A percentile compares a stretch with the other conserved stretches of the same genome.
phyloP scores from a whole-genome alignment of 2,797 vertebrate genomes.

The Pangasius larnaudii region DNA sequence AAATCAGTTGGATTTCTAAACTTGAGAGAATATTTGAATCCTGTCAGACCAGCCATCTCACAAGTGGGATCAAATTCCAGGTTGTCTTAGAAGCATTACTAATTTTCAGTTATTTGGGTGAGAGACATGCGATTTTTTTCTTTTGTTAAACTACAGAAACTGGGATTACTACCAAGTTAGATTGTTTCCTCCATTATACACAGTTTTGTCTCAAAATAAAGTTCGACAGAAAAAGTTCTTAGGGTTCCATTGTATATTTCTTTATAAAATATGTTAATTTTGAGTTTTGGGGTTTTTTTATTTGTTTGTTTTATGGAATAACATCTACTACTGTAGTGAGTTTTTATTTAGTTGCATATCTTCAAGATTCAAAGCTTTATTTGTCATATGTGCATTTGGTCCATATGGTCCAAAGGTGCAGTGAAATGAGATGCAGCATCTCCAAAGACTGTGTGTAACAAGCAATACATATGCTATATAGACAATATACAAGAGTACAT shows the following conservation, averaged over 20 bases:
- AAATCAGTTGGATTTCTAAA: not conserved
- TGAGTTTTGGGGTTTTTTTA: not conserved
- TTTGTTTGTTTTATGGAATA: not conserved
- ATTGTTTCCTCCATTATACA: not conserved
- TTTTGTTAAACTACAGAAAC: not conserved
- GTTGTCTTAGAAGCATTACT: not conserved
- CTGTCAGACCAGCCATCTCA: not conserved
- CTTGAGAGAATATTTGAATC: not conserved
- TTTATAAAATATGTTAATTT: not conserved
- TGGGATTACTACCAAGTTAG: not conserved
- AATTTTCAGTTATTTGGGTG: not conserved
- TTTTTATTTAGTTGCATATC: not conserved
- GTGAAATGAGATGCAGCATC: not conserved
- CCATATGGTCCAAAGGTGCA: not conserved
- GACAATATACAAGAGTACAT: not conserved
- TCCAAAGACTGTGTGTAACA: not conserved
- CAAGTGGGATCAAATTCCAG: not conserved
- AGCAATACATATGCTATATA: not conserved
- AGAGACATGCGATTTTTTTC: not conserved
- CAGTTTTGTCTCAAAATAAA: not conserved
- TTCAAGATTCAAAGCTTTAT: not conserved
- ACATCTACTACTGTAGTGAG: not conserved
- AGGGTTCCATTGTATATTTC: not conserved
- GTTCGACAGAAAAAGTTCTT: not conserved
- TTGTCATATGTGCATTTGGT: not conserved